phyloP scores from a whole-genome alignment of 1,140 invertebrate species.

The Leptinotarsa undecemlineata region DNA sequence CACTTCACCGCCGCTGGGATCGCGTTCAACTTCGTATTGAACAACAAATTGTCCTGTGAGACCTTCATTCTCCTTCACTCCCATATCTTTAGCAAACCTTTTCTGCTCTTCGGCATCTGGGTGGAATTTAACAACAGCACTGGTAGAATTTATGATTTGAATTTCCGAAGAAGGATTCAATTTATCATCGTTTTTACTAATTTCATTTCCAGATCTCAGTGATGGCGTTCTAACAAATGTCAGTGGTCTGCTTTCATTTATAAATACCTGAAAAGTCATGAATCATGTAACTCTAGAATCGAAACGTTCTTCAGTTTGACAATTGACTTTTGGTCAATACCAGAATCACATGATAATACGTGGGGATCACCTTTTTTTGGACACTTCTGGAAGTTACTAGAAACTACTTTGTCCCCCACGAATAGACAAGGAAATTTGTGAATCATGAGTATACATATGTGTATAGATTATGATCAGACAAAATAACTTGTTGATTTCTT shows the following conservation, averaged over 20 bases:
- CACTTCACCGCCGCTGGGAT: slow-evolving; percentile 60
- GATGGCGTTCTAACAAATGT: slow-evolving; percentile 61
- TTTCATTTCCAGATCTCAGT: slow-evolving; percentile 57
- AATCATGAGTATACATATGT: too few relatives aligned
- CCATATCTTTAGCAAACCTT: slow-evolving; percentile 43
- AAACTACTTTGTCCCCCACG: too few relatives aligned
- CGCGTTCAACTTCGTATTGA: slow-evolving; percentile 65
- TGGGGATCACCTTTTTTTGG: too few relatives aligned
- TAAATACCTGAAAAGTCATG: slow-evolving; percentile 59
- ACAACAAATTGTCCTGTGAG: slow-evolving; percentile 66
- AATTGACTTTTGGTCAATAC: too few relatives aligned
- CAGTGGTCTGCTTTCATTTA: slow-evolving; percentile 62
- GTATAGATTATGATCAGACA: too few relatives aligned
- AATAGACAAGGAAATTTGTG: too few relatives aligned
- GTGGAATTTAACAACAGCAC: slow-evolving; percentile 51
- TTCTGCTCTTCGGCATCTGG: slow-evolving; percentile 60
- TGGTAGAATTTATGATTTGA: slow-evolving; percentile 31
- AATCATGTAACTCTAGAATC: too few relatives aligned
- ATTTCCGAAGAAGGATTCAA: slow-evolving; percentile 43
- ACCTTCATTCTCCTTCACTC: slow-evolving; percentile 55
- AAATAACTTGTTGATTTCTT: too few relatives aligned
- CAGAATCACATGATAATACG: too few relatives aligned
- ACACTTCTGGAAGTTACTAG: too few relatives aligned
- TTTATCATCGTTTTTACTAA: slow-evolving; percentile 36
- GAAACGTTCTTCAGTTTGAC: too few relatives aligned